Conservation (phyloP, 2,797 vertebrate genomes). For the Poecilia picta region DNA sequence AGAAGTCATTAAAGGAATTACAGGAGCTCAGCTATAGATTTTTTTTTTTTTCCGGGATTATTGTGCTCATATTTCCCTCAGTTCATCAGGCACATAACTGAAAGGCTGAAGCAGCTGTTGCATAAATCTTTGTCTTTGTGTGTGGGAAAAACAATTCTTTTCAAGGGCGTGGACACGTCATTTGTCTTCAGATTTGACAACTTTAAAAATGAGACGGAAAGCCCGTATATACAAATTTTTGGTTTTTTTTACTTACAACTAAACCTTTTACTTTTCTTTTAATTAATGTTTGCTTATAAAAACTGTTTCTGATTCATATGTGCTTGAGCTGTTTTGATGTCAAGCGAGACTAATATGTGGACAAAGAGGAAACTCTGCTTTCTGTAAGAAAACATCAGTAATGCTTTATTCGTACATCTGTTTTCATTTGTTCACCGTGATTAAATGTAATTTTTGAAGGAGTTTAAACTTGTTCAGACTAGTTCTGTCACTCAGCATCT, state of each 20-base stretch:
- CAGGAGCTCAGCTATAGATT: conserved; percentile 63
- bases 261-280: background rate
- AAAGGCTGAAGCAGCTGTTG: conserved; percentile 34
- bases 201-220: background rate
- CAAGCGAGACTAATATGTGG: background rate
- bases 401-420: background rate
- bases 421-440: background rate
- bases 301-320: background rate
- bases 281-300: background rate
- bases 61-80: conserved; percentile 60
- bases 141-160: conserved; percentile 10
- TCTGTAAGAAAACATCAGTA: background rate
- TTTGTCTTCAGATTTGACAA: conserved; percentile 5
- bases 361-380: background rate
- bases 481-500: background rate
- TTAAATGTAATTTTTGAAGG: background rate
- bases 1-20: conserved; percentile 78
- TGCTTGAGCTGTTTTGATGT: background rate
- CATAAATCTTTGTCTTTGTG: conserved; percentile 13
- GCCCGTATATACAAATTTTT: too few relatives aligned
- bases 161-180: background rate
- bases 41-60: conserved; percentile 54
- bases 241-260: too few relatives aligned
- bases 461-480: background rate
- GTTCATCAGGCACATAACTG: conserved; percentile 58